Evolutionary conservation across 92 coral and sea anemone genomes (phyloP).

Genomic region (Palythoa grandiflora): DNA sequence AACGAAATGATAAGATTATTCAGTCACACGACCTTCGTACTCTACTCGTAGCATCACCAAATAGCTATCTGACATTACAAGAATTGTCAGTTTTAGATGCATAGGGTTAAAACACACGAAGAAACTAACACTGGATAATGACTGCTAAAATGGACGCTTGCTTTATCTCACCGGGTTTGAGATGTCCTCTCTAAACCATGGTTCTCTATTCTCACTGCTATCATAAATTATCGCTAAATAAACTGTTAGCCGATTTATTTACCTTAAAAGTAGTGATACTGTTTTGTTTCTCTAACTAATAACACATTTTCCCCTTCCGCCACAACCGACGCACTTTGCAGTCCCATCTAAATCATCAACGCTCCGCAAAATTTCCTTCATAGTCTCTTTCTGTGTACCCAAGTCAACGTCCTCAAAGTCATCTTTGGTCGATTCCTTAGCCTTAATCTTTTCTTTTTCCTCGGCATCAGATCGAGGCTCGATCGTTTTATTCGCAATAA

Average conservation of each 20-base stretch:
- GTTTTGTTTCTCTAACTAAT: slow-evolving; percentile 63
- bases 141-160: too few relatives aligned
- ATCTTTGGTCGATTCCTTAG: slow-evolving; percentile 20
- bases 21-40: too few relatives aligned
- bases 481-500: slow-evolving; percentile 78
- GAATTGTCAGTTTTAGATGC: too few relatives aligned
- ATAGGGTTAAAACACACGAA: too few relatives aligned
- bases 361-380: slow-evolving; percentile 74
- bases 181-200: too few relatives aligned
- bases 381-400: slow-evolving; percentile 68
- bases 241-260: neutral
- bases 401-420: slow-evolving; percentile 83
- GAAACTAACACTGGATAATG: too few relatives aligned
- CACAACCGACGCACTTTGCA: slow-evolving; percentile 79
- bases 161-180: too few relatives aligned
- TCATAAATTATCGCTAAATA: too few relatives aligned
- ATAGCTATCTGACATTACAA: too few relatives aligned
- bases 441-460: slow-evolving; percentile 42
- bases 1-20: too few relatives aligned
- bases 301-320: slow-evolving; percentile 86
- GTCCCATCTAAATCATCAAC: slow-evolving; percentile 88
- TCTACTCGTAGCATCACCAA: too few relatives aligned
- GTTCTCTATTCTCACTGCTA: too few relatives aligned
- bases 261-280: neutral
- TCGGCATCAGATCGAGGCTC: slow-evolving; percentile 24